Percentiles rank a stretch among this genome's conserved stretches.
Conservation (phyloP, 2,113 vertebrate species). For the Aegithalos caudatus region DNA sequence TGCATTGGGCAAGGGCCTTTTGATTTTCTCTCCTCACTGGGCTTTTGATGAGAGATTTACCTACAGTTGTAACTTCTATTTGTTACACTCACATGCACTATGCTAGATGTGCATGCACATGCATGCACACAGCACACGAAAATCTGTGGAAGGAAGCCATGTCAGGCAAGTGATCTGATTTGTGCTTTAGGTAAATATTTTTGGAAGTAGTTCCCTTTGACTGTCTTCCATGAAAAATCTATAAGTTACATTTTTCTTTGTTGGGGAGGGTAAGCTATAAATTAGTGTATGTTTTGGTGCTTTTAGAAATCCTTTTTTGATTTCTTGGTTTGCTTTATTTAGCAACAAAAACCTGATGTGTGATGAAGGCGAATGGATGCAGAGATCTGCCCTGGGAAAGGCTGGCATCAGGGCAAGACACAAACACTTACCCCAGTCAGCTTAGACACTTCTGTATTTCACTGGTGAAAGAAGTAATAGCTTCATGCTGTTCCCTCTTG, state of each 20-base stretch:
- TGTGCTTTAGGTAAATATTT: slow-evolving; percentile 2
- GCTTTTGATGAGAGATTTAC: slow-evolving; percentile 28
- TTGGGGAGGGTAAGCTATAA: background rate
- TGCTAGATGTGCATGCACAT: rapidly evolving
- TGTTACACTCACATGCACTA: background rate
- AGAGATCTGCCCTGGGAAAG: background rate
- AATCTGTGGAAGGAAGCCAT: background rate
- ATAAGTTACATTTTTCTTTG: background rate
- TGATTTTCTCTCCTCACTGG: slow-evolving; percentile 8
- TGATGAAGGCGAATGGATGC: background rate
- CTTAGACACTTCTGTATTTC: background rate
- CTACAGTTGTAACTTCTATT: background rate
- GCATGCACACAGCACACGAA: background rate
- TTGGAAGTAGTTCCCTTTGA: background rate
- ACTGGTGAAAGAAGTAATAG: background rate
- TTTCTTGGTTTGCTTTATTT: background rate
- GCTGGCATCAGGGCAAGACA: background rate
- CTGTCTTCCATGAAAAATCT: background rate
- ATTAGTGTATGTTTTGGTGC: background rate
- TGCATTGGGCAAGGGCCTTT: background rate
- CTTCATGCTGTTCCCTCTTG: background rate
- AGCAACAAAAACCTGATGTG: background rate
- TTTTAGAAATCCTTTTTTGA: background rate
- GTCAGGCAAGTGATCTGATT: background rate
- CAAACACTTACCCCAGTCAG: background rate